Evolutionary conservation across 1,140 invertebrate species (phyloP).

Genomic region (Tyrophagus putrescentiae): DNA sequence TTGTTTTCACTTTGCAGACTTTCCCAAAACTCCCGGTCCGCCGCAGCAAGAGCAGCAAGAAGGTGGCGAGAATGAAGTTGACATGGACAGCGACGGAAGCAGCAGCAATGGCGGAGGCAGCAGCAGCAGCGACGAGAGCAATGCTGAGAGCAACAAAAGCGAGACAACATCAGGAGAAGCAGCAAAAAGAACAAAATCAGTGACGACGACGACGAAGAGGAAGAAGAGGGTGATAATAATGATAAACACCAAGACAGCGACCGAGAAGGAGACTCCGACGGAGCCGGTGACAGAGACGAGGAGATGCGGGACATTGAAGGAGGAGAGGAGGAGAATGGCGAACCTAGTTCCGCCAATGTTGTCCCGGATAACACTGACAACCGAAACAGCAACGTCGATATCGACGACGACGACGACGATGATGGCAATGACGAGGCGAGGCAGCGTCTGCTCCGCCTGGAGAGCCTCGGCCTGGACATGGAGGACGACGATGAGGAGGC

Average conservation of each 20-base stretch:
- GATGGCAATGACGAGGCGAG: conserved; percentile 23
- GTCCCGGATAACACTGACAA: no score
- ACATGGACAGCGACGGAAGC: neutral
- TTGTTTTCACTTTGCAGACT: neutral
- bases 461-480: neutral
- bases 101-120: neutral
- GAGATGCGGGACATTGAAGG: neutral
- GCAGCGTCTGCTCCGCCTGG: neutral
- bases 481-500: no score
- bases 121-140: neutral
- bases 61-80: neutral
- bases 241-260: conserved; percentile 23
- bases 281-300: conserved; percentile 18
- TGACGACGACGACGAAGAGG: conserved; percentile 15
- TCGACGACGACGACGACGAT: conserved; percentile 27
- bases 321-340: conserved; percentile 9
- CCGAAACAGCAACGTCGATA: no score
- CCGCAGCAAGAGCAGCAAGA: neutral
- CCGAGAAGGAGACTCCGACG: conserved; percentile 16
- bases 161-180: neutral
- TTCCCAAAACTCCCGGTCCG: conserved; percentile 16
- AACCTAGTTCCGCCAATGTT: no score
- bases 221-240: neutral
- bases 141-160: neutral
- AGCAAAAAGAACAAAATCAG: conserved; percentile 18